phyloP scores from a whole-genome alignment of 1,140 invertebrate species.

The Atta texana region DNA sequence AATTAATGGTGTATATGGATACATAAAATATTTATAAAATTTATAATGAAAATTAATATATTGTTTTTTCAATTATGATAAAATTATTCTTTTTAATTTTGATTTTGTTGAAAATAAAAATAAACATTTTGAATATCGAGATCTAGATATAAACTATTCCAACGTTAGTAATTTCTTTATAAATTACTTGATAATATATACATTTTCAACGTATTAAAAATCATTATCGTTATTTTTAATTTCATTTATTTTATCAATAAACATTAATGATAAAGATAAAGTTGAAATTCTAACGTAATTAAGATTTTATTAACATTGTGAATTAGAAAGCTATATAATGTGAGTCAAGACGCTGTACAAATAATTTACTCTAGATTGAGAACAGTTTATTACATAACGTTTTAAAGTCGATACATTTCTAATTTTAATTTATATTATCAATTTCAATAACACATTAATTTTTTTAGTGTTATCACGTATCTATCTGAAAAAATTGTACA shows the following conservation, averaged over 20 bases:
- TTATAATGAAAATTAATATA: conserved; percentile 2
- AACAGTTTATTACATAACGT: not conserved
- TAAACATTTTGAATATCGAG: not conserved
- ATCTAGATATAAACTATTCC: not conserved
- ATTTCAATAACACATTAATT: not conserved
- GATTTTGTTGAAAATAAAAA: not conserved
- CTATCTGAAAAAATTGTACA: not conserved
- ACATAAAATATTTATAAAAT: not conserved
- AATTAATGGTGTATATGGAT: not conserved
- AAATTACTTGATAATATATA: not conserved
- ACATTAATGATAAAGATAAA: not conserved
- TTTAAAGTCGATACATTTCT: not conserved
- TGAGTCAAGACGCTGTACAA: not conserved
- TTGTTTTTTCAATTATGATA: not conserved
- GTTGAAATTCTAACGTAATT: not conserved
- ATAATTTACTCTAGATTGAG: not conserved
- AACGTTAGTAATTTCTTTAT: not conserved
- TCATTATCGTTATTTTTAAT: not conserved
- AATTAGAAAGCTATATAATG: not conserved
- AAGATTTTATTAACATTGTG: not conserved
- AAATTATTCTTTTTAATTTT: not conserved
- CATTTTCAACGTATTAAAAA: not conserved
- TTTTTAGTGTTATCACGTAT: not conserved
- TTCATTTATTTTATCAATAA: conserved; percentile 12
- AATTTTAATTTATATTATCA: not conserved